A percentile compares a stretch with the other conserved stretches of the same genome.
Evolutionary conservation across 1,140 invertebrate genomes (phyloP).

Genomic region (Tetramorium parvispinum): DNA sequence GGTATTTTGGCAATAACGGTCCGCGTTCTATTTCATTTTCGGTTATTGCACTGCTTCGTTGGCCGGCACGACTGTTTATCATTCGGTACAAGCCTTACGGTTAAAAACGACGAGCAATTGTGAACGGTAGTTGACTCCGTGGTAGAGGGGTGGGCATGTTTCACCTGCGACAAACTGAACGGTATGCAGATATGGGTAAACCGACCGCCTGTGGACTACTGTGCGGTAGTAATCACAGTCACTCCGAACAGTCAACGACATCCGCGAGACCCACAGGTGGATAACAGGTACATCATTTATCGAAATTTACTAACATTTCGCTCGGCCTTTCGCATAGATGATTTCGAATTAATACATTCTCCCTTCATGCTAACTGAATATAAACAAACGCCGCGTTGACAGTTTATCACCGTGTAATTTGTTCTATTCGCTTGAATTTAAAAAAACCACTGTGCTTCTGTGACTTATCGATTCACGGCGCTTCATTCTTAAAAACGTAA

Average conservation of each 20-base stretch:
- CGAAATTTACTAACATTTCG: conserved; percentile 11
- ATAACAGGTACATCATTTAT: conserved; percentile 58
- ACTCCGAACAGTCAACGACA: conserved; percentile 73
- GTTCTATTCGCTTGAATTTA: not conserved
- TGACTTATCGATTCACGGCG: not conserved
- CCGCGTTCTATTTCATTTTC: not conserved
- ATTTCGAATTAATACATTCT: not conserved
- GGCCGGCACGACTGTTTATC: conserved; percentile 45
- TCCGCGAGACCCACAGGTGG: conserved; percentile 36
- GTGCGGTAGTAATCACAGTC: conserved; percentile 74
- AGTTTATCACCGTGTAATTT: not conserved
- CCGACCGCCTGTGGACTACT: conserved; percentile 58
- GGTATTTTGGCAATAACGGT: conserved; percentile 27
- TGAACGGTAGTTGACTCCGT: conserved; percentile 61
- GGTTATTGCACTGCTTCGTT: conserved; percentile 13
- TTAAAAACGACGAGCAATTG: conserved; percentile 68
- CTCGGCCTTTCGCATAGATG: not conserved
- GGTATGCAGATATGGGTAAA: conserved; percentile 73
- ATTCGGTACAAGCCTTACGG: conserved; percentile 61
- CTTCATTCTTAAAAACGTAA: not conserved
- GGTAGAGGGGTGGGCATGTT: conserved; percentile 69
- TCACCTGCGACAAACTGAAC: conserved; percentile 64
- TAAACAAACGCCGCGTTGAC: not conserved
- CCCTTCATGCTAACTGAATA: not conserved
- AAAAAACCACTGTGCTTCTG: not conserved